These are phyloP conservation scores for Apistogramma diplotaenia DNA, from an alignment of 2,113 vertebrate species.

Conservation along the genomic window DNA sequence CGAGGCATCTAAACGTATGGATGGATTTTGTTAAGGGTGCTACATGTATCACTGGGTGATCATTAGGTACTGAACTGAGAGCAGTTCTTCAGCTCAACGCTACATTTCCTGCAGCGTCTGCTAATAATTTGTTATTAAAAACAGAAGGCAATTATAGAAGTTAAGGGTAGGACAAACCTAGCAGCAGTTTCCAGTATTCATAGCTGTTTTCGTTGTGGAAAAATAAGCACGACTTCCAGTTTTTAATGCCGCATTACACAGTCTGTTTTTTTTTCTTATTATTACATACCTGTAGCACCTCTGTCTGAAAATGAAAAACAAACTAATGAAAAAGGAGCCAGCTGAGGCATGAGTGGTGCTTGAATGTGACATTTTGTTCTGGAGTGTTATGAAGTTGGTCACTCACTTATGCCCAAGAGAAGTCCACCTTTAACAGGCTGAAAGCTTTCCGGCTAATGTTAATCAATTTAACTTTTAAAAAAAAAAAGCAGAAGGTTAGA, in stretches of 20 bases:
- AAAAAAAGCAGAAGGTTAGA: no score
- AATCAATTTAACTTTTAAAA: neutral
- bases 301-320: neutral
- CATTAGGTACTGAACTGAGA: neutral
- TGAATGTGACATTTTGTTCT: conserved; percentile 23
- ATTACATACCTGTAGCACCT: neutral
- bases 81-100: neutral
- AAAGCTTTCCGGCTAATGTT: neutral
- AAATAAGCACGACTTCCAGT: neutral
- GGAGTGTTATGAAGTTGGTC: conserved; percentile 17
- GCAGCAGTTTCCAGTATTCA: neutral
- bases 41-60: neutral
- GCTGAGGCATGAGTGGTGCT: conserved; percentile 23
- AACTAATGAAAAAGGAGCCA: neutral
- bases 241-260: neutral
- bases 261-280: neutral
- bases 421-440: neutral
- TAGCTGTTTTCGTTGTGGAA: neutral
- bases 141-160: no score
- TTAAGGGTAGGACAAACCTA: neutral
- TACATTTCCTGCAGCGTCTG: neutral
- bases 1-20: neutral
- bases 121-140: neutral
- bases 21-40: neutral
- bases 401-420: neutral